A percentile compares a stretch with the other conserved stretches of the same genome.
phyloP scores from a whole-genome alignment of 2,113 vertebrate genomes.

The Callipepla californica region DNA sequence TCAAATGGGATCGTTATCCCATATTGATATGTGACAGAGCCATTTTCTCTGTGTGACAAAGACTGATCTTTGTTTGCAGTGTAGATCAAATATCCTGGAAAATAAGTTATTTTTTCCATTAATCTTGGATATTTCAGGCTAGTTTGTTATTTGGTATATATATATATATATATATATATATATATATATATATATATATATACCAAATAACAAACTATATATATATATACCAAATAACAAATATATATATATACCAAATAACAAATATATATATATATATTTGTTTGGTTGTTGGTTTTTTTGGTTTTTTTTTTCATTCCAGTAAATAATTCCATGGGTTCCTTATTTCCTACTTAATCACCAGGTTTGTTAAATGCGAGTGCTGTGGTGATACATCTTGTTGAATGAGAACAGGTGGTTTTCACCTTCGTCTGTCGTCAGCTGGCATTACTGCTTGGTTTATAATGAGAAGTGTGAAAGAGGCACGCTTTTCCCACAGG shows the following conservation, averaged over 20 bases:
- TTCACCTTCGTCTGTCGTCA: not conserved
- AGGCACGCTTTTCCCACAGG: not conserved
- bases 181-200: too few relatives aligned
- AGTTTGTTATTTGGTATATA: not conserved
- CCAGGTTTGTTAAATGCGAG: not conserved
- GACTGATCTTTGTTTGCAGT: not conserved
- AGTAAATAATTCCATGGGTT: not conserved
- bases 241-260: too few relatives aligned
- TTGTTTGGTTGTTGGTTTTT: too few relatives aligned
- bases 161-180: too few relatives aligned
- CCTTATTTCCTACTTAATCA: not conserved
- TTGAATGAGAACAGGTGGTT: constrained; percentile 16
- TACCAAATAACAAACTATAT: too few relatives aligned
- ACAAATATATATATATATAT: too few relatives aligned
- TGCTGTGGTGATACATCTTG: not conserved
- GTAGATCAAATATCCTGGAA: not conserved
- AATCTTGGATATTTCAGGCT: not conserved
- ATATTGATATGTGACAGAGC: not conserved
- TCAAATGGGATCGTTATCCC: not conserved
- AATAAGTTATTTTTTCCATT: not conserved
- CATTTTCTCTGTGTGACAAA: not conserved
- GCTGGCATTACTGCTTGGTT: not conserved
- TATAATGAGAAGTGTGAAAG: constrained; percentile 43
- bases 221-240: too few relatives aligned
- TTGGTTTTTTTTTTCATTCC: not conserved